Evolutionary conservation across 1,140 invertebrate species (phyloP).

Genomic region (Polypedilum vanderplanki): DNA sequence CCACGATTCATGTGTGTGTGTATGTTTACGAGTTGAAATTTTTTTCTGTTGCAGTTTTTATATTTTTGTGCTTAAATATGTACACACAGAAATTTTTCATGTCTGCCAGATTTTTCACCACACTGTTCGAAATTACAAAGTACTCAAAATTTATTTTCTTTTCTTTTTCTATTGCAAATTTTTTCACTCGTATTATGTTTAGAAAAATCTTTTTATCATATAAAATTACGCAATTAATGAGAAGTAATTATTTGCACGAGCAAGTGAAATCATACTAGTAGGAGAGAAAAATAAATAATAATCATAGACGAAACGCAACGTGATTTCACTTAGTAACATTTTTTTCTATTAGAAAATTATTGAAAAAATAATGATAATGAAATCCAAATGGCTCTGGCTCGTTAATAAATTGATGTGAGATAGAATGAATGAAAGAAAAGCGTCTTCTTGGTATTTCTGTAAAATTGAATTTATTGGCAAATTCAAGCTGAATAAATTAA

Average conservation of each 20-base stretch:
- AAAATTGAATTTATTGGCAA: too few species aligned
- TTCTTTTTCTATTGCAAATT: not conserved
- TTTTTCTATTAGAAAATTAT: not conserved
- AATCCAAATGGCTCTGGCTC: constrained; percentile 10
- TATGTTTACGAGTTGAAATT: not conserved
- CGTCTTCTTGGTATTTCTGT: too few species aligned
- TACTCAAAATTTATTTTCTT: not conserved
- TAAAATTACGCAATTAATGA: constrained; percentile 1
- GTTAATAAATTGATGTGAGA: not conserved
- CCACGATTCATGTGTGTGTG: not conserved
- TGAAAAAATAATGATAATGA: not conserved
- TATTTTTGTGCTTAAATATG: not conserved
- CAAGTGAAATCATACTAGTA: not conserved
- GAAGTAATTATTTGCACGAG: not conserved
- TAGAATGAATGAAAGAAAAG: too few species aligned
- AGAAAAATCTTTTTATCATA: not conserved
- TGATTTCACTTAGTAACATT: not conserved
- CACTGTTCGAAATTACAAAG: not conserved
- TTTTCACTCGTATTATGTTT: not conserved
- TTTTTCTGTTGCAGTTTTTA: not conserved
- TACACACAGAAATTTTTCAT: not conserved
- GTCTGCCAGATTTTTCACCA: not conserved
- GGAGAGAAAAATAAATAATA: not conserved
- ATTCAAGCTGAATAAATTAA: too few species aligned
- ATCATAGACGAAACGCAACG: constrained; percentile 1